Conservation (phyloP, 2,888 invertebrate species). For the Yponomeuta cagnagella region DNA sequence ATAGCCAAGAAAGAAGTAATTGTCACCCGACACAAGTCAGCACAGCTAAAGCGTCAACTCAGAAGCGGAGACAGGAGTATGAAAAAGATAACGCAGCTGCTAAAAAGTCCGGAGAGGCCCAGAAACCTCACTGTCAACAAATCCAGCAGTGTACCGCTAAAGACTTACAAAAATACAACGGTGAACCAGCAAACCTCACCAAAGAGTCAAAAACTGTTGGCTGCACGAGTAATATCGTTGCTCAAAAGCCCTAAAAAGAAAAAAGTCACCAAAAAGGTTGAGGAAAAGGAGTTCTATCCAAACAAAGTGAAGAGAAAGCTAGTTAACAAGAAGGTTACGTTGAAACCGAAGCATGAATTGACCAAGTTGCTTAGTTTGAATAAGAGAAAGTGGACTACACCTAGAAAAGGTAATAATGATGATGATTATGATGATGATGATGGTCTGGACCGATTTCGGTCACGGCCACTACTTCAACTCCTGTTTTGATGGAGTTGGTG, state of each 20-base stretch:
- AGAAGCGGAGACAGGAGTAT: conserved; percentile 27
- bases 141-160: not conserved
- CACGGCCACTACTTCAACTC: no score
- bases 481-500: no score
- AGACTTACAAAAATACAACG: conserved; percentile 7
- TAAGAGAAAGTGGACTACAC: conserved; percentile 44
- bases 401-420: conserved; percentile 36
- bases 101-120: conserved; percentile 23
- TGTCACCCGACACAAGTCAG: conserved; percentile 40
- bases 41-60: conserved; percentile 32
- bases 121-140: not conserved
- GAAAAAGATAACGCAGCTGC: conserved; percentile 23
- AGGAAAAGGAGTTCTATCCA: conserved; percentile 40
- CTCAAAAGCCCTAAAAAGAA: not conserved
- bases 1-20: conserved; percentile 31
- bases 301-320: conserved; percentile 37
- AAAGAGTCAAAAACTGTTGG: not conserved
- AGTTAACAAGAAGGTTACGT: conserved; percentile 33
- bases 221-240: not conserved
- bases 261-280: not conserved
- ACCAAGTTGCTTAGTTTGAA: conserved; percentile 36
- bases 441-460: no score
- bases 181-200: not conserved
- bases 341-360: conserved; percentile 41
- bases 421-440: no score